A percentile compares a stretch with the other conserved stretches of the same genome.
These are phyloP conservation scores for Phataginus tricuspis DNA, from an alignment of 2,797 vertebrate species.

Conservation along the genomic window DNA sequence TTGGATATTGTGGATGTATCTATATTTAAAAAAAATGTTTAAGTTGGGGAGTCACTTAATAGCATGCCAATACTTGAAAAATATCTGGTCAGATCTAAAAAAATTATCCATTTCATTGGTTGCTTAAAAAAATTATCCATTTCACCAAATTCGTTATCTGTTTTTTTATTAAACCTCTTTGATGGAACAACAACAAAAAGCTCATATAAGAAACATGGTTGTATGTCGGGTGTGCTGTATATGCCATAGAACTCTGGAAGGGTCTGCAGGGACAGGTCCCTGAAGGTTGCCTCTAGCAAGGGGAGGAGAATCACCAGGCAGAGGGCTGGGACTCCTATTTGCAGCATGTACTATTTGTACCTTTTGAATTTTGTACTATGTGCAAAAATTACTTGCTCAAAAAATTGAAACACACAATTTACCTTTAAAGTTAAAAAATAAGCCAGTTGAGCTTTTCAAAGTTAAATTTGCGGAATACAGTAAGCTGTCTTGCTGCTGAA, in stretches of 20 bases:
- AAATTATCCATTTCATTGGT: neutral
- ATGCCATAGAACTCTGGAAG: neutral
- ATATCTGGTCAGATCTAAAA: neutral
- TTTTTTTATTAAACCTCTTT: neutral
- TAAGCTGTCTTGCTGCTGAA: neutral
- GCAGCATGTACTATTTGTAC: neutral
- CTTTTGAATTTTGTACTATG: neutral
- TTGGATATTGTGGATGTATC: neutral
- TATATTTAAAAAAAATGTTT: neutral
- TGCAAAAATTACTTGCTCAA: neutral
- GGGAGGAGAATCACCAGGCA: neutral
- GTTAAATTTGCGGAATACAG: neutral
- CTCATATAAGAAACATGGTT: neutral
- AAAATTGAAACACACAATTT: neutral
- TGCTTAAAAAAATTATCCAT: neutral
- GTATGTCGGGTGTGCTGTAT: rapidly evolving
- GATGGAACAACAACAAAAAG: neutral
- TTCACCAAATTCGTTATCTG: neutral
- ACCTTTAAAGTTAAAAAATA: neutral
- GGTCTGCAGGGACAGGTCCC: neutral
- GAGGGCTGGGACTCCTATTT: neutral
- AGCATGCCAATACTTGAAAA: neutral
- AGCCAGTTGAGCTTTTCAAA: neutral
- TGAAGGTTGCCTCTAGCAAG: neutral
- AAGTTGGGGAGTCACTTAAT: neutral